Percentiles rank a stretch among this genome's conserved stretches.
These are phyloP conservation scores for Lamellibrachia luymesi DNA, from an alignment of 1,140 invertebrate species.

Conservation along the genomic window DNA sequence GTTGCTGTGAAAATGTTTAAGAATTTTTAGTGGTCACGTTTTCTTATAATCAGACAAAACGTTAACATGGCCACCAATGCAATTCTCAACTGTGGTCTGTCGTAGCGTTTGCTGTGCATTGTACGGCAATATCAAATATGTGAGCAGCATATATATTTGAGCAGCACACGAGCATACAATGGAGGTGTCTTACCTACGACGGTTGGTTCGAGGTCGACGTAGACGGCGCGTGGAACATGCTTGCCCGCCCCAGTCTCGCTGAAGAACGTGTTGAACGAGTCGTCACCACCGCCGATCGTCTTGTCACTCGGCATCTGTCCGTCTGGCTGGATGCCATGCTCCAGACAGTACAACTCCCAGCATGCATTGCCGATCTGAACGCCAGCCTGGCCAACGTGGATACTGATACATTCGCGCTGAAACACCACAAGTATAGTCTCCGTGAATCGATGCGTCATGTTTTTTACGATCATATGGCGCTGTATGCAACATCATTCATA, in stretches of 20 bases:
- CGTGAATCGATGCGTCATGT: not conserved
- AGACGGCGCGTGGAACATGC: not conserved
- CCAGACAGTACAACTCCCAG: not conserved
- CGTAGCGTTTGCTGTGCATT: too few species aligned
- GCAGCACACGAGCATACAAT: not conserved
- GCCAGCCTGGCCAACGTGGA: not conserved
- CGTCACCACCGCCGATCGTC: not conserved
- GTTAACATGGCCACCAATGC: too few species aligned
- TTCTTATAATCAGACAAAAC: too few species aligned
- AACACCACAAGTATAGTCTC: not conserved
- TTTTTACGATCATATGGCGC: not conserved
- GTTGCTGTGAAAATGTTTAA: too few species aligned
- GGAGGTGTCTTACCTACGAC: not conserved
- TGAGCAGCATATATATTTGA: too few species aligned
- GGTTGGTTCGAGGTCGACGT: not conserved
- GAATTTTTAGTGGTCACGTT: too few species aligned
- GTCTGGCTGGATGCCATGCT: not conserved
- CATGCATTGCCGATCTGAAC: not conserved
- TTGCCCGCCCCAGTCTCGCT: not conserved
- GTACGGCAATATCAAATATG: too few species aligned
- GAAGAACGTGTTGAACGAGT: not conserved
- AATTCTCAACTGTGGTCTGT: too few species aligned
- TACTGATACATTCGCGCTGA: conserved; percentile 1
- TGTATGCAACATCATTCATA: not conserved
- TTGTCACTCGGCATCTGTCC: not conserved